Evolutionary conservation across 2,888 invertebrate species (phyloP).

Genomic region (Lochmaea crataegi): DNA sequence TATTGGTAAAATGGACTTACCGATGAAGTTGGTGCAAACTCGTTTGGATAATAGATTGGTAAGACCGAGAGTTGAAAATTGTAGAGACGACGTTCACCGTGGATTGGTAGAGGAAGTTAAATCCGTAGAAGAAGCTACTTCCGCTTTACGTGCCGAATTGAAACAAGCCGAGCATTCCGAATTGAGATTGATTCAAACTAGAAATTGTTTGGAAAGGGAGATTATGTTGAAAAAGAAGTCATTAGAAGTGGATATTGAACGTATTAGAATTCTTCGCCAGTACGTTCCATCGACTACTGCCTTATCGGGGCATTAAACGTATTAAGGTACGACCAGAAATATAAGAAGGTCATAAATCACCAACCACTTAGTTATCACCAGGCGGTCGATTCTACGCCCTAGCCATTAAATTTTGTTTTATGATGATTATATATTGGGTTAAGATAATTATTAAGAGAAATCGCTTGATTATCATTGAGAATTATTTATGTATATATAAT

Average conservation of each 20-base stretch:
- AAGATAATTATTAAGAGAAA: no score
- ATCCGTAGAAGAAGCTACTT: conserved; percentile 74
- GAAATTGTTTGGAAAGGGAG: conserved; percentile 74
- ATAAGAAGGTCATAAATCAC: no score
- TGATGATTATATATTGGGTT: no score
- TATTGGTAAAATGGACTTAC: conserved; percentile 80
- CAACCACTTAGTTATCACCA: no score
- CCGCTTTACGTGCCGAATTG: conserved; percentile 74
- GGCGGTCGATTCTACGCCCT: no score
- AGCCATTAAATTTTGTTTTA: no score
- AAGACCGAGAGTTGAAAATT: conserved; percentile 85
- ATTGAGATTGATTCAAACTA: conserved; percentile 69
- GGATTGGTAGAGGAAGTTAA: conserved; percentile 82
- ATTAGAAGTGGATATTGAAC: conserved; percentile 75
- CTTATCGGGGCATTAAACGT: conserved; percentile 9
- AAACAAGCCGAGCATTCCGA: conserved; percentile 73
- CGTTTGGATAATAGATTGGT: conserved; percentile 81
- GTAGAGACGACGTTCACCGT: conserved; percentile 83
- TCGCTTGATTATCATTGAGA: no score
- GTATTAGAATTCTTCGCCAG: conserved; percentile 74
- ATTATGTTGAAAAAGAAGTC: conserved; percentile 79
- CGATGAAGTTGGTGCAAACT: conserved; percentile 90
- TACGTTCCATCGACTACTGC: conserved; percentile 72
- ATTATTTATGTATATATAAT: no score
- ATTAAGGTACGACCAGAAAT: no score